Conservation (phyloP, 2,797 vertebrate species). For the Alectoris magna region DNA sequence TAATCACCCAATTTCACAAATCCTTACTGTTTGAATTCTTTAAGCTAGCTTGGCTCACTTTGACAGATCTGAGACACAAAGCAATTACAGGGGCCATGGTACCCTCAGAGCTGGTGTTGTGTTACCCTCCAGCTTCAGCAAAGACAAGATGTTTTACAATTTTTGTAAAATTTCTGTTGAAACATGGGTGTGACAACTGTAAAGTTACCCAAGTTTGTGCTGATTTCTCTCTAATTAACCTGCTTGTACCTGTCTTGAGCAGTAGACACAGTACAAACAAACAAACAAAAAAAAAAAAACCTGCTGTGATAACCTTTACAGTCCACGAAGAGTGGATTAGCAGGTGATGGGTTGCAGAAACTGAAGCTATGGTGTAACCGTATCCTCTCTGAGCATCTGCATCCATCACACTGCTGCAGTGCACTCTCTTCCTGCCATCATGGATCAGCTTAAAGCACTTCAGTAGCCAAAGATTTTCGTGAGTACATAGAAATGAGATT, state of each 20-base stretch:
- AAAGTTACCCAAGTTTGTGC: neutral
- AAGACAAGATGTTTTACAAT: neutral
- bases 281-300: no score
- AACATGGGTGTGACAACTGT: neutral
- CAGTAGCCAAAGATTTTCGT: neutral
- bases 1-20: neutral
- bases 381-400: neutral
- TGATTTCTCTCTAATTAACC: neutral
- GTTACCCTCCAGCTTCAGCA: neutral
- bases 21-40: neutral
- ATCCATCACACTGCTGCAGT: neutral
- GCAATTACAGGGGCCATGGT: neutral
- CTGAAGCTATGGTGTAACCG: neutral
- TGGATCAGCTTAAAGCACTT: neutral
- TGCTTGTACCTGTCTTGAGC: neutral
- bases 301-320: neutral
- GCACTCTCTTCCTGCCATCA: neutral
- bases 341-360: neutral
- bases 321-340: neutral
- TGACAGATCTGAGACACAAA: neutral
- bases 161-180: neutral
- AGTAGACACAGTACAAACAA: neutral
- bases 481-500: neutral
- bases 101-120: neutral
- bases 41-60: neutral